Evolutionary conservation across 2,113 vertebrate genomes (phyloP).

Genomic region (Narcine bancroftii): DNA sequence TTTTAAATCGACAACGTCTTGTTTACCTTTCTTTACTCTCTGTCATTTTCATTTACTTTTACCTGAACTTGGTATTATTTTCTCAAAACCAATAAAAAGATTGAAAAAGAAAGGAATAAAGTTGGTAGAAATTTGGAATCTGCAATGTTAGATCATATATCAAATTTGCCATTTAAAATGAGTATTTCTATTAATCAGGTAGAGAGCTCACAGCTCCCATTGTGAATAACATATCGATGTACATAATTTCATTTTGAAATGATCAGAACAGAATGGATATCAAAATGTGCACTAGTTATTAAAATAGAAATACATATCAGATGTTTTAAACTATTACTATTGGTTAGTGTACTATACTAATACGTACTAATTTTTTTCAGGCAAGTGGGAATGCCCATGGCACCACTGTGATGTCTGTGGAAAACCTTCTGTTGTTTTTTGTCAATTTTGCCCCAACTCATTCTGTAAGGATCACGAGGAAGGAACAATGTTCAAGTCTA

Average conservation of each 20-base stretch:
- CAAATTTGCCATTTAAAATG: too few relatives aligned
- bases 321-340: neutral
- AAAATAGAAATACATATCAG: neutral
- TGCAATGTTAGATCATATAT: too few relatives aligned
- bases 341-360: neutral
- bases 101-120: too few relatives aligned
- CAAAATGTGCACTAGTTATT: neutral
- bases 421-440: slow-evolving; percentile 79
- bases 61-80: too few relatives aligned
- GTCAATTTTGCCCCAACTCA: slow-evolving; percentile 93
- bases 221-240: neutral
- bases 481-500: slow-evolving; percentile 61
- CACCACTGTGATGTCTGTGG: slow-evolving; percentile 97
- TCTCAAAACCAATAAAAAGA: too few relatives aligned
- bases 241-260: neutral
- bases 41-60: too few relatives aligned
- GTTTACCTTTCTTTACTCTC: too few relatives aligned
- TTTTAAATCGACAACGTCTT: too few relatives aligned
- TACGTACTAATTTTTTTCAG: slow-evolving; percentile 51
- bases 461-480: slow-evolving; percentile 90
- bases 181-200: too few relatives aligned
- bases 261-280: neutral
- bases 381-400: slow-evolving; percentile 97
- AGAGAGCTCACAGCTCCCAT: neutral
- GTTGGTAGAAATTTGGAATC: too few relatives aligned